A percentile compares a stretch with the other conserved stretches of the same genome.
Conservation (phyloP, 2,797 vertebrate genomes). For the Ispidina picta region DNA sequence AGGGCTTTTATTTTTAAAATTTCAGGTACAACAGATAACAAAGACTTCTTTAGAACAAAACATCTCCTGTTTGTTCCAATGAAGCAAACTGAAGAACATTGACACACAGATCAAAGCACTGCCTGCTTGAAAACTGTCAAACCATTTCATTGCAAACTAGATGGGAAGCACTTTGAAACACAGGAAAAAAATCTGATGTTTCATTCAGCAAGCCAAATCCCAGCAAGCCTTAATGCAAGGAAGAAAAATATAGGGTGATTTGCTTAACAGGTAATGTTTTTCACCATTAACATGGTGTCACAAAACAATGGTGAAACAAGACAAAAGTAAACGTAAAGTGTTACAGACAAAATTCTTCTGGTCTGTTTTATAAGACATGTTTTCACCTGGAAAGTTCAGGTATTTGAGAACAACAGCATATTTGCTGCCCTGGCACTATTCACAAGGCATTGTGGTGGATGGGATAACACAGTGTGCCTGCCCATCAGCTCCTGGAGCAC, state of each 20-base stretch:
- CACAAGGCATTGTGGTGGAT: accelerated
- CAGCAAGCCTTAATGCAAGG: neutral
- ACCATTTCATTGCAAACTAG: neutral
- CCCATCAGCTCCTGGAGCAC: neutral
- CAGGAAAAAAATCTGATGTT: neutral
- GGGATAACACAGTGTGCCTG: neutral
- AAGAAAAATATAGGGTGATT: neutral
- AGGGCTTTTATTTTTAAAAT: neutral
- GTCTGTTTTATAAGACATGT: neutral
- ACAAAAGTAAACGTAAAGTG: neutral
- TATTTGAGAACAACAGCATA: neutral
- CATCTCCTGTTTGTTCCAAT: neutral
- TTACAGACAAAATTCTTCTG: neutral
- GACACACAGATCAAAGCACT: conserved; percentile 38
- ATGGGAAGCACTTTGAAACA: neutral
- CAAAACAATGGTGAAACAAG: neutral
- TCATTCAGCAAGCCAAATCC: conserved; percentile 14
- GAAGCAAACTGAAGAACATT: neutral
- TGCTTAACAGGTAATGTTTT: neutral
- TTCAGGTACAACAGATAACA: neutral
- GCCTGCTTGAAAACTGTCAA: conserved; percentile 51
- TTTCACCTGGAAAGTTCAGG: neutral
- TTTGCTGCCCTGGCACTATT: neutral
- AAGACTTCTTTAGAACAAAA: neutral
- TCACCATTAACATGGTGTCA: neutral